Conservation (phyloP, 1,140 invertebrate genomes). For the Antheraea mylitta region DNA sequence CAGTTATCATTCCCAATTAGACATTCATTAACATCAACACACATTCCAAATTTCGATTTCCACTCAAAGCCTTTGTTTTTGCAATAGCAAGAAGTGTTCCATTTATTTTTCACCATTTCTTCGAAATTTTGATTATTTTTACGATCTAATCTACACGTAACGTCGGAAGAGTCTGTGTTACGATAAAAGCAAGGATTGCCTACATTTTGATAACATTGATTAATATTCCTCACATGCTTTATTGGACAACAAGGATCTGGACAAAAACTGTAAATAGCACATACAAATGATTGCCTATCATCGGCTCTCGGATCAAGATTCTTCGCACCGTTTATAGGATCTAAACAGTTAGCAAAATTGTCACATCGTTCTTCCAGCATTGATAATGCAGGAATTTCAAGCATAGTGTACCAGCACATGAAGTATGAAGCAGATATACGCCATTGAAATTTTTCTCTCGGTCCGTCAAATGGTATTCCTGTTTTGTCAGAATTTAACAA, state of each 20-base stretch:
- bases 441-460: conserved; percentile 81
- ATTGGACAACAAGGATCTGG: conserved; percentile 82
- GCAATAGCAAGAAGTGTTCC: conserved; percentile 82
- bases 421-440: conserved; percentile 81
- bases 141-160: conserved; percentile 67
- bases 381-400: conserved; percentile 70
- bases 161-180: conserved; percentile 12
- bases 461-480: conserved; percentile 79
- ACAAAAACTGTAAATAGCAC: conserved; percentile 83
- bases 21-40: conserved; percentile 84
- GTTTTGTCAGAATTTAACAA: conserved; percentile 63
- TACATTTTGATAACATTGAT: conserved; percentile 24
- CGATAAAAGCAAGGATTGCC: conserved; percentile 33
- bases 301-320: conserved; percentile 79
- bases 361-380: conserved; percentile 80
- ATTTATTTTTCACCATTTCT: conserved; percentile 76
- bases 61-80: conserved; percentile 74
- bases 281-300: conserved; percentile 79
- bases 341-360: conserved; percentile 81
- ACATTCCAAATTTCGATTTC: conserved; percentile 80
- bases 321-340: conserved; percentile 61
- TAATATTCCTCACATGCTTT: conserved; percentile 59
- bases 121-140: conserved; percentile 77
- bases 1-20: conserved; percentile 63
- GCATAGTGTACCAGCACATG: conserved; percentile 84